These are phyloP conservation scores for Labeo rohita DNA, from an alignment of 2,113 vertebrate species.

Conservation along the genomic window DNA sequence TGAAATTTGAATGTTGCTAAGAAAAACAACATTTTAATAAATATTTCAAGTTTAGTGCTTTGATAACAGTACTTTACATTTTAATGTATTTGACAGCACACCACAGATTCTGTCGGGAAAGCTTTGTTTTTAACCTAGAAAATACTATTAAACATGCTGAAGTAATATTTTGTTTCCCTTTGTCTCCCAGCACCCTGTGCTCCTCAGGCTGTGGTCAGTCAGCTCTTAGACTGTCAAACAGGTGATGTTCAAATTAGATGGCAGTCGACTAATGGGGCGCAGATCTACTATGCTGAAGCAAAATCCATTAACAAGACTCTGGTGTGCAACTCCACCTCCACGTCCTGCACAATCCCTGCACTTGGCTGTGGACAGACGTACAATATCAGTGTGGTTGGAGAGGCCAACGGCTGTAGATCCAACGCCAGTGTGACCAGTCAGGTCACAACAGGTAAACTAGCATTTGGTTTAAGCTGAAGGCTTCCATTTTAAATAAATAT, in stretches of 20 bases:
- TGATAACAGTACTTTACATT: no score
- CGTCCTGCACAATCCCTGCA: constrained; percentile 38
- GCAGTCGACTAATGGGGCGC: constrained; percentile 43
- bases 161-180: not conserved
- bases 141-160: not conserved
- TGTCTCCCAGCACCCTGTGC: constrained; percentile 54
- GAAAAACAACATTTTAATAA: no score
- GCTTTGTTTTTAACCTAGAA: not conserved
- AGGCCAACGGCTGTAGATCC: constrained; percentile 49
- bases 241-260: constrained; percentile 50
- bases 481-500: not conserved
- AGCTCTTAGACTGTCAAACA: constrained; percentile 43
- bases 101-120: not conserved
- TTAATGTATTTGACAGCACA: not conserved
- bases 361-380: constrained; percentile 50
- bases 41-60: no score
- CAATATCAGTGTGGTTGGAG: constrained; percentile 53
- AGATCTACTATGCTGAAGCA: constrained; percentile 43
- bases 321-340: constrained; percentile 26
- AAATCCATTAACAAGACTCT: constrained; percentile 2
- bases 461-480: not conserved
- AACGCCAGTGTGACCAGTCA: constrained; percentile 19
- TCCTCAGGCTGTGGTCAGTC: constrained; percentile 35
- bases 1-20: no score
- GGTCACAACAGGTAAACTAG: not conserved